A percentile compares a stretch with the other conserved stretches of the same genome.
Conservation (phyloP, 2,113 vertebrate species). For the Galeopterus variegatus region DNA sequence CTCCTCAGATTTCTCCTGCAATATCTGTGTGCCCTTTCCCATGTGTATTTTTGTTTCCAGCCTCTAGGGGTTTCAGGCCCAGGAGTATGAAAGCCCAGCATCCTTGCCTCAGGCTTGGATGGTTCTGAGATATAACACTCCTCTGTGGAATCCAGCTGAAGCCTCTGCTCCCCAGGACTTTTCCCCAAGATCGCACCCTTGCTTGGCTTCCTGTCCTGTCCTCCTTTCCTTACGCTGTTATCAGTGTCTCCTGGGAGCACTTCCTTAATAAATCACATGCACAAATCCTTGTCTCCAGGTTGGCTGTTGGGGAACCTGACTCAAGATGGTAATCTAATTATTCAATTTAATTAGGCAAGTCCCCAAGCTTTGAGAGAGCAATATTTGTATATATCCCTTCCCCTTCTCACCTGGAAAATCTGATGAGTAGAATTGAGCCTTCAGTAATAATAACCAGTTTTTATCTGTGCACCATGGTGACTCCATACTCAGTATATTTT, state of each 20-base stretch:
- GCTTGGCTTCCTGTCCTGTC: not conserved
- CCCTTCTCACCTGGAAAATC: conserved; percentile 4
- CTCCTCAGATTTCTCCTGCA: not conserved
- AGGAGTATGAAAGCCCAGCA: not conserved
- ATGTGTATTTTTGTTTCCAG: not conserved
- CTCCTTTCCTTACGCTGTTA: not conserved
- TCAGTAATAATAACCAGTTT: not conserved
- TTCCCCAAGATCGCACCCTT: not conserved
- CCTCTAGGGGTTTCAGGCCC: not conserved
- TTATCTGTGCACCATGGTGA: not conserved
- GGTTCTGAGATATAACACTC: not conserved
- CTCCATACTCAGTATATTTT: not conserved
- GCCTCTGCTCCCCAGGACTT: not conserved
- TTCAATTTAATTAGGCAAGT: conserved; percentile 6
- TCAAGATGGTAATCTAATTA: not conserved
- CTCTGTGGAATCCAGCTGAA: not conserved
- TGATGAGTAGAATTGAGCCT: not conserved
- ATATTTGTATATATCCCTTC: not conserved
- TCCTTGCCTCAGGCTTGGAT: not conserved
- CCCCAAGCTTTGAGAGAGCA: not conserved
- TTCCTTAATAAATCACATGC: conserved; percentile 35
- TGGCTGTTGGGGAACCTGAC: not conserved
- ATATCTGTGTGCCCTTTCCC: not conserved
- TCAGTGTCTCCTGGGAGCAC: not conserved
- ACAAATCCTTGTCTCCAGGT: not conserved